These are phyloP conservation scores for Caenorhabditis tropicalis DNA, from an alignment of 1,140 invertebrate species.

Conservation along the genomic window DNA sequence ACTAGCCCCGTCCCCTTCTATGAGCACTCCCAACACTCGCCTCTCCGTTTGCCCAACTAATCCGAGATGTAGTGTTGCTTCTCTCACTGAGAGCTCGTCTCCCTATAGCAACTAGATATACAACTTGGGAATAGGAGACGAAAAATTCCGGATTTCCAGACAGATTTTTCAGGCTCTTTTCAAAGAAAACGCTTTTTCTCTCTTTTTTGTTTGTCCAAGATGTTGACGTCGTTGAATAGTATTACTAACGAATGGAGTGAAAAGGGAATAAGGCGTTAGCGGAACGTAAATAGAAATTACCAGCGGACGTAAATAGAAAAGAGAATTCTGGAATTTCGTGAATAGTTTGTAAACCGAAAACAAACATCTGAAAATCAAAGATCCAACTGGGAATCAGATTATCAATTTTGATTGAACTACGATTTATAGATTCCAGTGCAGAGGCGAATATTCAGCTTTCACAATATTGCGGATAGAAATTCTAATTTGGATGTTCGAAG, in stretches of 20 bases:
- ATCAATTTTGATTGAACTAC: no score
- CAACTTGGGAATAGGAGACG: not conserved
- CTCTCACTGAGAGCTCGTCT: not conserved
- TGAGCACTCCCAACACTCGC: not conserved
- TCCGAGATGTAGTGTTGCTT: not conserved
- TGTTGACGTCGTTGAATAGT: not conserved
- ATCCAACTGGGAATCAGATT: no score
- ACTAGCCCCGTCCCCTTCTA: not conserved
- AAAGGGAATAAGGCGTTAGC: not conserved
- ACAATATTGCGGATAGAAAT: not conserved
- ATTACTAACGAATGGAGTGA: not conserved
- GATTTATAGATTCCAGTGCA: no score
- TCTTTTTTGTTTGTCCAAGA: not conserved
- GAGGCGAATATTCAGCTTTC: no score
- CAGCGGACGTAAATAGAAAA: not conserved
- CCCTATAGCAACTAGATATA: conserved; percentile 36
- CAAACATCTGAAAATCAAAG: no score
- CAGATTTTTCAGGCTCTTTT: not conserved
- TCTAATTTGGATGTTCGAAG: not conserved
- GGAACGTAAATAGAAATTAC: conserved; percentile 3
- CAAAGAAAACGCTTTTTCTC: not conserved
- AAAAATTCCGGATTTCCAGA: not conserved
- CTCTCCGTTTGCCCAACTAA: conserved; percentile 18
- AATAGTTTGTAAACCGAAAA: no score
- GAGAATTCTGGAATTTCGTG: not conserved